Percentiles rank a stretch among this genome's conserved stretches.
Conservation (phyloP, 2,888 invertebrate species). For the Callosobruchus maculatus region DNA sequence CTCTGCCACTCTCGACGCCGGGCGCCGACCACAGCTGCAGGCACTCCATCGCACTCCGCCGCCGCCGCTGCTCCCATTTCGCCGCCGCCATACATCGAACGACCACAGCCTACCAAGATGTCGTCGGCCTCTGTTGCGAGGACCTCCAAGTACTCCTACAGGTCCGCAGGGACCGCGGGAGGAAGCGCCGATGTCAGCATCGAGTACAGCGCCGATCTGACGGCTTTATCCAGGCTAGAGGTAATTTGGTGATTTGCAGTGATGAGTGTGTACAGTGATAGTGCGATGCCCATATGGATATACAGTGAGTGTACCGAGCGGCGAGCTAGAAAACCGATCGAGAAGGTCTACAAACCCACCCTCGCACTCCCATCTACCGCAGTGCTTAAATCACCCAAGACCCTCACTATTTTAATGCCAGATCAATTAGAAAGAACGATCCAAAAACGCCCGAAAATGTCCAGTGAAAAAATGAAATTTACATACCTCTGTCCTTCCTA, state of each 20-base stretch:
- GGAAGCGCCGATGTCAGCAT: slow-evolving; percentile 84
- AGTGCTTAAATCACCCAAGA: too few species aligned
- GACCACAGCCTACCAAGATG: slow-evolving; percentile 24
- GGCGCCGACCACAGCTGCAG: slow-evolving; percentile 55
- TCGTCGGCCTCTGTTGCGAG: slow-evolving; percentile 54
- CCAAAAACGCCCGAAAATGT: too few species aligned
- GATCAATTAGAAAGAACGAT: too few species aligned
- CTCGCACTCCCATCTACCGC: too few species aligned
- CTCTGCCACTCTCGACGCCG: slow-evolving; percentile 42
- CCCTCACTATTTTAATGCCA: too few species aligned
- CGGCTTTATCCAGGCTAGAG: slow-evolving; percentile 93
- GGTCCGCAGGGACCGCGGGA: slow-evolving; percentile 77
- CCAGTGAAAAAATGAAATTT: too few species aligned
- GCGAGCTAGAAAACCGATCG: too few species aligned
- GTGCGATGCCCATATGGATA: neutral
- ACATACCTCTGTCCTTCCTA: too few species aligned
- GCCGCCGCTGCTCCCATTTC: slow-evolving; percentile 9
- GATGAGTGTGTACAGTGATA: neutral
- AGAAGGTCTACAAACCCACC: too few species aligned
- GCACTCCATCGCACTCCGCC: slow-evolving; percentile 48
- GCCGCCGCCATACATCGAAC: slow-evolving; percentile 3
- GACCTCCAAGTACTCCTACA: slow-evolving; percentile 89
- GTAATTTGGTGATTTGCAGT: slow-evolving; percentile 56
- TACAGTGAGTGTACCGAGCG: neutral
- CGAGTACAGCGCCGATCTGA: slow-evolving; percentile 91